Percentiles rank a stretch among this genome's conserved stretches.
Conservation (phyloP, 2,113 vertebrate genomes). For the Dasyprocta punctata region DNA sequence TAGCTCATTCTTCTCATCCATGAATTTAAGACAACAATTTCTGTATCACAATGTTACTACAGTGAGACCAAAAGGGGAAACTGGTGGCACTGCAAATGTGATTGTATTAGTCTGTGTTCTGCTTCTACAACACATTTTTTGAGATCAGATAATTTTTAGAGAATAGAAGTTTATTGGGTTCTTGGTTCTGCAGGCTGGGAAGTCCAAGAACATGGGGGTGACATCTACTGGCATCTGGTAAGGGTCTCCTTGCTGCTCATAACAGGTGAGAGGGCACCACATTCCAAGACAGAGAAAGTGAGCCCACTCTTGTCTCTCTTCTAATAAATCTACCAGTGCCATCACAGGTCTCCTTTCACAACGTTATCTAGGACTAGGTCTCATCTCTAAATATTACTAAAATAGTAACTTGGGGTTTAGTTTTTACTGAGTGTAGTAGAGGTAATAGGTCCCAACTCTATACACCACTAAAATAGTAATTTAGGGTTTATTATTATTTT, state of each 20-base stretch:
- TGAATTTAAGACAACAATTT: not conserved
- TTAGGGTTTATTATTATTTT: not conserved
- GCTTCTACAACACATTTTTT: not conserved
- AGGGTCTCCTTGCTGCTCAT: not conserved
- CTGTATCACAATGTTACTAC: not conserved
- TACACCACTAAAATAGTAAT: not conserved
- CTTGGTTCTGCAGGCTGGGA: not conserved
- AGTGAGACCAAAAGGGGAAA: not conserved
- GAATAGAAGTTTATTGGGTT: not conserved
- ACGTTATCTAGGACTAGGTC: too few species aligned
- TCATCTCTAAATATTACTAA: not conserved
- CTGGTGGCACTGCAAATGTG: not conserved
- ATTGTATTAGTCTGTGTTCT: not conserved
- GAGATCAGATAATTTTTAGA: not conserved
- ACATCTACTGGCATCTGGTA: too few species aligned
- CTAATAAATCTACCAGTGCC: not conserved
- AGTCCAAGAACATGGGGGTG: not conserved
- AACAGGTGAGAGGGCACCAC: not conserved
- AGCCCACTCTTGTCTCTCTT: not conserved
- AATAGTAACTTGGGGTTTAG: accelerated
- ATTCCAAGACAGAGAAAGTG: not conserved
- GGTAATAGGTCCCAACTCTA: too few species aligned
- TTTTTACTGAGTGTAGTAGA: not conserved
- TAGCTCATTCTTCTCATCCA: not conserved
- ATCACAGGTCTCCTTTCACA: not conserved